These are phyloP conservation scores for Drosophila siamana DNA, from an alignment of 2,888 invertebrate species.

Conservation along the genomic window DNA sequence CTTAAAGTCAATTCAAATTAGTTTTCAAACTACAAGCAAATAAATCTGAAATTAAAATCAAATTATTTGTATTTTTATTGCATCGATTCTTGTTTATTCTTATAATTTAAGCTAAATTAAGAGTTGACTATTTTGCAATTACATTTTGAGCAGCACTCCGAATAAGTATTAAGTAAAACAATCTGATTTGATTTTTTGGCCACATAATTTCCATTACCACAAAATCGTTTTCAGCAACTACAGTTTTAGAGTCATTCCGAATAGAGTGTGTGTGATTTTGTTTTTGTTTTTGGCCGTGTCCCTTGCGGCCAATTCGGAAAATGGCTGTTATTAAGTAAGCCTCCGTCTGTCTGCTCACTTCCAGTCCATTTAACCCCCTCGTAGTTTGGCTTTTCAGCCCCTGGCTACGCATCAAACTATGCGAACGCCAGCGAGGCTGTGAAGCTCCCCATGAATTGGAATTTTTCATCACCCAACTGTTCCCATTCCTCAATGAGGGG, in stretches of 20 bases:
- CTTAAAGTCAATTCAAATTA: too few relatives aligned
- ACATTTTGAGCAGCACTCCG: too few relatives aligned
- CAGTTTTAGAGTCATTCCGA: not conserved
- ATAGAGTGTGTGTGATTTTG: not conserved
- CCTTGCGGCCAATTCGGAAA: not conserved
- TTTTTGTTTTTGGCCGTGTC: not conserved
- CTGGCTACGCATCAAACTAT: constrained; percentile 11
- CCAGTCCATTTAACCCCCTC: not conserved
- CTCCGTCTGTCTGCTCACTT: not conserved
- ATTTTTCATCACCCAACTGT: not conserved
- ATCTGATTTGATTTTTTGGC: too few relatives aligned
- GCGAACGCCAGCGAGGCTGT: constrained; percentile 1
- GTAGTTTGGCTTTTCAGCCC: not conserved
- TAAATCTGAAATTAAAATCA: too few relatives aligned
- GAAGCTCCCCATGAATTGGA: constrained; percentile 11
- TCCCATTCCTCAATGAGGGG: not conserved
- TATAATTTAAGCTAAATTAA: too few relatives aligned
- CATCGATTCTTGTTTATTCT: too few relatives aligned
- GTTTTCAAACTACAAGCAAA: too few relatives aligned
- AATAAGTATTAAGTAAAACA: too few relatives aligned
- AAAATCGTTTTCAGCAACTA: too few relatives aligned
- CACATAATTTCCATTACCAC: too few relatives aligned
- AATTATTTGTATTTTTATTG: too few relatives aligned
- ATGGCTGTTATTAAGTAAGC: constrained; percentile 5
- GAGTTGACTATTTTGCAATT: too few relatives aligned